Evolutionary conservation across 2,888 invertebrate genomes (phyloP).

Genomic region (Tubulanus polymorphus): DNA sequence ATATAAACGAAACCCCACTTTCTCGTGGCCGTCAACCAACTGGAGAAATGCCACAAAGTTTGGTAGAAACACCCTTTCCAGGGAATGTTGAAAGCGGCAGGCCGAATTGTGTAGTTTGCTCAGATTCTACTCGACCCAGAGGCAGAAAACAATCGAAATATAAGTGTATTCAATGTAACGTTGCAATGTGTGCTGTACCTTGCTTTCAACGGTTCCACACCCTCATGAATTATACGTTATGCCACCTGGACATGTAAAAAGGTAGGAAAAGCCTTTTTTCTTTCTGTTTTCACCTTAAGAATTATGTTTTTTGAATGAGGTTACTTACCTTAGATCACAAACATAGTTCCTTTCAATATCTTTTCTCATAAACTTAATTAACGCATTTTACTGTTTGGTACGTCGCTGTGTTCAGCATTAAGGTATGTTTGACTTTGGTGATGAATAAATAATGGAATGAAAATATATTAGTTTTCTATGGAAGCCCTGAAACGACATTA

Average conservation of each 20-base stretch:
- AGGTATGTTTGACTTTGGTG: too few species aligned
- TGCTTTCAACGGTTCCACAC: background rate
- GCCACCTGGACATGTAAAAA: background rate
- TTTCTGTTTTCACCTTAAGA: too few species aligned
- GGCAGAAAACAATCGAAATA: background rate
- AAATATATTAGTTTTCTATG: too few species aligned
- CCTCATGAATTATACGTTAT: background rate
- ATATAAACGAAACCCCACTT: background rate
- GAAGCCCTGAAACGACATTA: too few species aligned
- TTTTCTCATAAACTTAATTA: too few species aligned
- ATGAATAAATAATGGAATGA: too few species aligned
- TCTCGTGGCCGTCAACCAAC: background rate
- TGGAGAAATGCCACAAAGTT: background rate
- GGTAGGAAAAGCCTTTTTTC: too few species aligned
- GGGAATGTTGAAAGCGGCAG: background rate
- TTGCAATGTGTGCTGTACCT: background rate
- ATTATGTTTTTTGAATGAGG: too few species aligned
- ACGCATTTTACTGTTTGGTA: too few species aligned
- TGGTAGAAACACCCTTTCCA: background rate
- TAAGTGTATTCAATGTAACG: background rate
- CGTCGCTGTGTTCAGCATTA: too few species aligned
- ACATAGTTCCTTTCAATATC: too few species aligned
- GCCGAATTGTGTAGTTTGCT: background rate
- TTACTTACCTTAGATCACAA: too few species aligned
- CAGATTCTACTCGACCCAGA: background rate